These are phyloP conservation scores for Augochlora pura DNA, from an alignment of 1,140 invertebrate genomes.

Conservation along the genomic window DNA sequence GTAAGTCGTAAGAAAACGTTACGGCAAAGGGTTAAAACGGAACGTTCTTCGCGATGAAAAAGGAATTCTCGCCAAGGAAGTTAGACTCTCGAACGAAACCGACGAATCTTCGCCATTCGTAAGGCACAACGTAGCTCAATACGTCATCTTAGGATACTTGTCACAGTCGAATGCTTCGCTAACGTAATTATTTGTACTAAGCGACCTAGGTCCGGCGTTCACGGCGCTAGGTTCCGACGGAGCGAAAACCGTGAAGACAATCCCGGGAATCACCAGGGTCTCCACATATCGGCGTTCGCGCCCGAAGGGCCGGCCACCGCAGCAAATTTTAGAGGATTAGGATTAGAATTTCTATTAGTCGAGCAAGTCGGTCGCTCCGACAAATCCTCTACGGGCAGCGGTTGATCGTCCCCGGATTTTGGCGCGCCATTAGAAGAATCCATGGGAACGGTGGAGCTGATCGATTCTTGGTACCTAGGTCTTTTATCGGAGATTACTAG, in stretches of 20 bases:
- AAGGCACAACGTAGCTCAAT: slow-evolving; percentile 11
- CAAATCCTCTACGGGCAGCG: slow-evolving; percentile 63
- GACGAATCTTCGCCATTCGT: background rate
- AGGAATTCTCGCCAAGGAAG: no score
- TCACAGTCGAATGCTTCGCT: no score
- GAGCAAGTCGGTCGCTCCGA: slow-evolving; percentile 64
- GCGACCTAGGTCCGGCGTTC: background rate
- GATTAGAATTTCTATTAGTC: slow-evolving; percentile 64
- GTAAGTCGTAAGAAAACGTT: no score
- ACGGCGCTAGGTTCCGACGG: no score
- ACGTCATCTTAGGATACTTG: background rate
- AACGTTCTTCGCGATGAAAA: no score
- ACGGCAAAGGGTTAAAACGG: no score
- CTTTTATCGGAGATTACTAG: slow-evolving; percentile 74
- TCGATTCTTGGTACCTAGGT: slow-evolving; percentile 69
- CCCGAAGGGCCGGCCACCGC: slow-evolving; percentile 66
- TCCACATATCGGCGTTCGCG: slow-evolving; percentile 78
- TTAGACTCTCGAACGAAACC: no score
- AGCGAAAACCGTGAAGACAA: background rate
- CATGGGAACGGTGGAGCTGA: slow-evolving; percentile 55
- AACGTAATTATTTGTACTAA: slow-evolving; percentile 8
- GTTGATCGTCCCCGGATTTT: slow-evolving; percentile 62
- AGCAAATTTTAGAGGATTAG: slow-evolving; percentile 65
- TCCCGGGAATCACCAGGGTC: slow-evolving; percentile 75
- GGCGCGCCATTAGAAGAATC: slow-evolving; percentile 35